phyloP scores from a whole-genome alignment of 2,113 vertebrate species.

The Accipiter virgatus region DNA sequence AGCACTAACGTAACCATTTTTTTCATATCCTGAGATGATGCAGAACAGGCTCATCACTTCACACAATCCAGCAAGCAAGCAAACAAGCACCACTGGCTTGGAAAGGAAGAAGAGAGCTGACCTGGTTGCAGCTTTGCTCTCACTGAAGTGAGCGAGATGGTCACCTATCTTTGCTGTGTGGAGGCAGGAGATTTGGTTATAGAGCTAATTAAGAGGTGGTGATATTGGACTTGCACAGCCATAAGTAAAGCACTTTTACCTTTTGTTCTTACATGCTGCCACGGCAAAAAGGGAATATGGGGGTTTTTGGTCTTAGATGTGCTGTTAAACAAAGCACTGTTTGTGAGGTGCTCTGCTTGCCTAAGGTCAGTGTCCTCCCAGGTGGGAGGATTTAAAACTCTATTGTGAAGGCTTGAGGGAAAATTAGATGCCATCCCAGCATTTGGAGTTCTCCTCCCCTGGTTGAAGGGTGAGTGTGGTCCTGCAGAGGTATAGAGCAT shows the following conservation, averaged over 20 bases:
- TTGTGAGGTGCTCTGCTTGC: background rate
- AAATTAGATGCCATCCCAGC: background rate
- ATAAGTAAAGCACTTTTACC: background rate
- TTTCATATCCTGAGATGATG: background rate
- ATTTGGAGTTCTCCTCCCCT: background rate
- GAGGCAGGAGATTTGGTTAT: background rate
- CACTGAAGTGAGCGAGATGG: background rate
- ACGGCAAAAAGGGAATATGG: background rate
- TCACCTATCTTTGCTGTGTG: background rate
- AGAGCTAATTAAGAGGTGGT: background rate
- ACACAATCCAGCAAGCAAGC: background rate
- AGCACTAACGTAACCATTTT: background rate
- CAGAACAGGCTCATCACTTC: background rate
- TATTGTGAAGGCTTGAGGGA: background rate
- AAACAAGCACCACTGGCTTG: background rate
- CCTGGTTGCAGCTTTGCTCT: background rate
- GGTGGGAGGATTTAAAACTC: background rate
- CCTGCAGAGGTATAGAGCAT: fast-evolving
- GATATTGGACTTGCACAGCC: background rate
- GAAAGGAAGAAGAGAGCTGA: background rate
- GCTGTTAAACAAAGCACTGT: background rate
- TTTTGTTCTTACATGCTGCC: background rate
- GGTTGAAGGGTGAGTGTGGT: background rate
- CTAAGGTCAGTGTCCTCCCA: background rate
- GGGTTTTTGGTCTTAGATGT: background rate